Percentiles rank a stretch among this genome's conserved stretches.
phyloP scores from a whole-genome alignment of 2,113 vertebrate species.

The Ornithorhynchus anatinus region DNA sequence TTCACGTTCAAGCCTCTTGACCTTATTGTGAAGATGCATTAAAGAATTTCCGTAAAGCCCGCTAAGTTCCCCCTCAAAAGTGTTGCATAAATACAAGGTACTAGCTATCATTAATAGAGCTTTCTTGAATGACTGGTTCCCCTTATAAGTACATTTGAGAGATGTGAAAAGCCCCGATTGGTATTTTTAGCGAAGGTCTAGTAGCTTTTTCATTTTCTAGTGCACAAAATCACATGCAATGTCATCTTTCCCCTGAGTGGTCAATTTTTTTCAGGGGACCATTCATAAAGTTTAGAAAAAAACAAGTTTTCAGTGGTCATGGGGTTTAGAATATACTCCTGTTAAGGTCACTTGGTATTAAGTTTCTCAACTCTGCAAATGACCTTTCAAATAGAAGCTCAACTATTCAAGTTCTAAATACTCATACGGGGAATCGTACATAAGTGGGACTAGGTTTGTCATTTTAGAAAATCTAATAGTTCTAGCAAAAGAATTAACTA shows the following conservation, averaged over 20 bases:
- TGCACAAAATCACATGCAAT: not conserved
- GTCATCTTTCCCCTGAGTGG: conserved; percentile 13
- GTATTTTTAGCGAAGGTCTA: not conserved
- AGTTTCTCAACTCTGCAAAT: conserved; percentile 37
- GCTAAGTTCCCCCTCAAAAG: no score
- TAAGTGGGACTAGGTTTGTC: conserved; percentile 37
- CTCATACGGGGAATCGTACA: conserved; percentile 24
- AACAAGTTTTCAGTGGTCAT: conserved; percentile 12
- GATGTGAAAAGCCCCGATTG: not conserved
- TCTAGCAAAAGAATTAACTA: not conserved
- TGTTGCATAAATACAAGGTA: no score
- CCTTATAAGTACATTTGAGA: not conserved
- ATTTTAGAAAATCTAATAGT: conserved; percentile 11
- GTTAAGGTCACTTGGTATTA: not conserved
- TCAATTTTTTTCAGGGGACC: no score
- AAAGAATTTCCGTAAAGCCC: no score
- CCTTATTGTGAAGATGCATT: no score
- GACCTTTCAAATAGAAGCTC: conserved; percentile 59
- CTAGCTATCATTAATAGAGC: no score
- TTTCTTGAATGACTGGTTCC: conserved; percentile 6
- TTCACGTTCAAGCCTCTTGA: no score
- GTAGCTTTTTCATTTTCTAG: not conserved
- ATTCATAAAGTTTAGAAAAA: not conserved
- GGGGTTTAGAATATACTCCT: conserved; percentile 7
- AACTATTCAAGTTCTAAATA: conserved; percentile 30